These are phyloP conservation scores for Oxytorus armatus DNA, from an alignment of 2,888 invertebrate species.

Conservation along the genomic window DNA sequence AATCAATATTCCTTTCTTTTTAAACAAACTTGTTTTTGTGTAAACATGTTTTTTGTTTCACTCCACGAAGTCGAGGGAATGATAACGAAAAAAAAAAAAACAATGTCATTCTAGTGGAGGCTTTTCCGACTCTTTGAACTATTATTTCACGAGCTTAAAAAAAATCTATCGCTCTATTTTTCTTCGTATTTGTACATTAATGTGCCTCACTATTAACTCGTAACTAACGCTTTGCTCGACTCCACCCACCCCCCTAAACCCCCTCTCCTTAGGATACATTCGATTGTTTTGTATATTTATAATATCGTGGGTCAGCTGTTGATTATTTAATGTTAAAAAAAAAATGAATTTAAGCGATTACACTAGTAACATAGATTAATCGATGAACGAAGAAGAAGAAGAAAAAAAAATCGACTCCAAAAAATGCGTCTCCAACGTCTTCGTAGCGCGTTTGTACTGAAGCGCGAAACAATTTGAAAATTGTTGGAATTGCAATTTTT, in stretches of 20 bases:
- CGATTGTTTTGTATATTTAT: conserved; percentile 72
- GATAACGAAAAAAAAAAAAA: neutral
- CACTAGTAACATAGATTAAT: neutral
- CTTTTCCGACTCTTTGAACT: conserved; percentile 32
- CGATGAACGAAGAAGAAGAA: neutral
- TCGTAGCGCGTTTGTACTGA: too few relatives aligned
- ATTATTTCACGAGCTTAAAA: conserved; percentile 49
- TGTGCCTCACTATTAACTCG: conserved; percentile 47
- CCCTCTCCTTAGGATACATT: conserved; percentile 15
- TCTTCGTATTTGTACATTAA: conserved; percentile 64
- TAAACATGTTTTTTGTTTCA: neutral
- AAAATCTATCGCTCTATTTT: conserved; percentile 32
- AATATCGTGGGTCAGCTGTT: conserved; percentile 67
- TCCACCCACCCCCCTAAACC: too few relatives aligned
- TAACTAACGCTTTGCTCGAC: conserved; percentile 39
- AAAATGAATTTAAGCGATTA: conserved; percentile 42
- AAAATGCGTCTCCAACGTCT: conserved; percentile 12
- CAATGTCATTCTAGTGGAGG: conserved; percentile 24
- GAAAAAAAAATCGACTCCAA: neutral
- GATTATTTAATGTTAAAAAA: conserved; percentile 64
- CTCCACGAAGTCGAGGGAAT: neutral
- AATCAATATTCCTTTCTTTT: neutral
- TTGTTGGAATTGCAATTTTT: conserved; percentile 22
- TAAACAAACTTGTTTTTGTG: neutral
- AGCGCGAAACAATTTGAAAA: neutral